These are phyloP conservation scores for Halichondria panicea DNA, from an alignment of 37 sponge, comb jelly and placozoan genomes.

Conservation along the genomic window DNA sequence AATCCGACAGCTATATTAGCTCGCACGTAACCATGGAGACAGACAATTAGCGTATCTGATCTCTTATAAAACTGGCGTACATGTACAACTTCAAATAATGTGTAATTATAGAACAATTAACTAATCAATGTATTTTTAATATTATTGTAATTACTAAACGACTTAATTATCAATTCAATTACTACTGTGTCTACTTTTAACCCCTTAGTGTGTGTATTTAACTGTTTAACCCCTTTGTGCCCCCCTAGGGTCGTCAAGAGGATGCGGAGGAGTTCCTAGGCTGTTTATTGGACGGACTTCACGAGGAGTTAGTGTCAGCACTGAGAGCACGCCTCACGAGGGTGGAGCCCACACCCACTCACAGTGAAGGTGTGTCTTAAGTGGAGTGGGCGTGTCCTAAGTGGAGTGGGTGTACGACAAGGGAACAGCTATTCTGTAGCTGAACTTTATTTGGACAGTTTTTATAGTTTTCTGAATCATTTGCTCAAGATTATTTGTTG, in stretches of 20 bases:
- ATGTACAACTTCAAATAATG: no score
- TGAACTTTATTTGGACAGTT: no score
- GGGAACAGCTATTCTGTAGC: background rate
- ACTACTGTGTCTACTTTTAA: background rate
- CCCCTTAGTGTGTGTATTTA: background rate
- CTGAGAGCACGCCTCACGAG: conserved; percentile 6
- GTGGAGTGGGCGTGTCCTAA: background rate
- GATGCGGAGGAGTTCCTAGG: conserved; percentile 99
- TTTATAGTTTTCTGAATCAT: no score
- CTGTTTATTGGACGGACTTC: conserved; percentile 80
- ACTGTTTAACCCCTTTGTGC: background rate
- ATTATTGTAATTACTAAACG: no score
- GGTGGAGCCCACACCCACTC: background rate
- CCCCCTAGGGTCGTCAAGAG: conserved; percentile 84
- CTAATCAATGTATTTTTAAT: no score
- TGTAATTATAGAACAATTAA: no score
- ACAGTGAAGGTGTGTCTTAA: background rate
- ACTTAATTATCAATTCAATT: background rate
- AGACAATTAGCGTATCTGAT: no score
- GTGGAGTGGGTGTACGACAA: background rate
- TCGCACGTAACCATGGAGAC: no score
- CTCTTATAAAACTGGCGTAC: no score
- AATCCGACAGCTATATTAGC: no score
- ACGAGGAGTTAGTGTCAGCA: conserved; percentile 91
- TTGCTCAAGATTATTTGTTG: background rate